phyloP scores from a whole-genome alignment of 1,140 invertebrate species.

The Homalodisca vitripennis region DNA sequence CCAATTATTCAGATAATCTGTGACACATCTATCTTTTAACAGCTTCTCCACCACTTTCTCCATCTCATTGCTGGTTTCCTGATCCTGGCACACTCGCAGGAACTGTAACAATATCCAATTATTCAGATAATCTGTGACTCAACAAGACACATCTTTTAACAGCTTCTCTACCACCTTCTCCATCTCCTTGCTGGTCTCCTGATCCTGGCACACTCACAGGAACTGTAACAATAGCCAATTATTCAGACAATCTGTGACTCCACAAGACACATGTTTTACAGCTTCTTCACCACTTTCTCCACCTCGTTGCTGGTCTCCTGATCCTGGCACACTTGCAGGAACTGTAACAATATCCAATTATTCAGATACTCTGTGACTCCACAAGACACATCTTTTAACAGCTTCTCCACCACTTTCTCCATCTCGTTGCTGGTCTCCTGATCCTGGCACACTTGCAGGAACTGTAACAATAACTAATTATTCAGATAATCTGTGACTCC shows the following conservation, averaged over 20 bases:
- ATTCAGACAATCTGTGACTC: too few relatives aligned
- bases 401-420: slow-evolving; percentile 3
- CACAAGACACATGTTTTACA: too few relatives aligned
- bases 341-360: too few relatives aligned
- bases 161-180: neutral
- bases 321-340: slow-evolving; percentile 6
- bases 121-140: too few relatives aligned
- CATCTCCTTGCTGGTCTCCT: neutral
- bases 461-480: neutral
- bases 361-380: too few relatives aligned
- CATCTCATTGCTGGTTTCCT: neutral
- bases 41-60: slow-evolving; percentile 6
- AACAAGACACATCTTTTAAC: too few relatives aligned
- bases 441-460: slow-evolving; percentile 5
- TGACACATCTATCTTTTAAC: too few relatives aligned
- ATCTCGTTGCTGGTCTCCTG: neutral
- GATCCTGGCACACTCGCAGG: slow-evolving; percentile 1
- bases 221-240: too few relatives aligned
- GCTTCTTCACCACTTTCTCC: slow-evolving; percentile 2
- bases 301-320: neutral
- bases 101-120: slow-evolving; percentile 3
- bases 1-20: too few relatives aligned
- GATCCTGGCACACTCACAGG: slow-evolving; percentile 3
- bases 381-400: too few relatives aligned
- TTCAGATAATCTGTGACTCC: too few relatives aligned